Percentiles rank a stretch among this genome's conserved stretches.
Evolutionary conservation across 92 coral and sea anemone species (phyloP).

Genomic region (Micromussa lordhowensis): DNA sequence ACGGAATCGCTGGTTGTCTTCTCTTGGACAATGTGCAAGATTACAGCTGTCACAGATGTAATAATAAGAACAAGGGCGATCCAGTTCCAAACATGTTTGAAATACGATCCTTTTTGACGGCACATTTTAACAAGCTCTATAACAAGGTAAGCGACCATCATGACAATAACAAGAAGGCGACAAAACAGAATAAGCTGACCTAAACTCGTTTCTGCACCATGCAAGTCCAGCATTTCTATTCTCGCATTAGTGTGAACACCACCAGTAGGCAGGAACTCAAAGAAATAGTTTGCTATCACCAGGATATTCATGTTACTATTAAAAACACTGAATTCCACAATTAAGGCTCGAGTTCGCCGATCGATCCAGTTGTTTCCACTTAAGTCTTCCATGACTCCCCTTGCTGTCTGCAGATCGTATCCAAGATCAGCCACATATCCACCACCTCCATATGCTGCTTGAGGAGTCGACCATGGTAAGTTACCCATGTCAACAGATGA

Average conservation of each 20-base stretch:
- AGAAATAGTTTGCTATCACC: conserved; percentile 58
- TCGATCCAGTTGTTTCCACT: conserved; percentile 63
- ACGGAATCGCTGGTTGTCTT: conserved; percentile 44
- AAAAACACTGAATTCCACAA: conserved; percentile 59
- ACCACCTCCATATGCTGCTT: conserved; percentile 69
- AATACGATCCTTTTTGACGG: conserved; percentile 32
- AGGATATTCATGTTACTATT: conserved; percentile 71
- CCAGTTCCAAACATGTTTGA: conserved; percentile 62
- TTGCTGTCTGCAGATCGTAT: conserved; percentile 54
- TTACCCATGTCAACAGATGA: conserved; percentile 37
- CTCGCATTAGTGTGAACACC: conserved; percentile 32
- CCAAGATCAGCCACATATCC: conserved; percentile 81
- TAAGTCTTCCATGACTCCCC: conserved; percentile 50
- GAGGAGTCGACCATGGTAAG: conserved; percentile 48
- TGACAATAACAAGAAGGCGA: conserved; percentile 63
- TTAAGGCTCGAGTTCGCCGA: conserved; percentile 63
- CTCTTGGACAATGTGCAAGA: conserved; percentile 61
- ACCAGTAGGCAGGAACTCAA: conserved; percentile 73
- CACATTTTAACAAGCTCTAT: conserved; percentile 45
- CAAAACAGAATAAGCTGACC: conserved; percentile 30
- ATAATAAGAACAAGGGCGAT: conserved; percentile 55
- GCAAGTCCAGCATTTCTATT: conserved; percentile 28
- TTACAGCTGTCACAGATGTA: conserved; percentile 41
- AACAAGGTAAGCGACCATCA: conserved; percentile 61
- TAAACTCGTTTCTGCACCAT: conserved; percentile 39